Conservation (phyloP, 2,888 invertebrate genomes). For the Perizoma affinitatum region DNA sequence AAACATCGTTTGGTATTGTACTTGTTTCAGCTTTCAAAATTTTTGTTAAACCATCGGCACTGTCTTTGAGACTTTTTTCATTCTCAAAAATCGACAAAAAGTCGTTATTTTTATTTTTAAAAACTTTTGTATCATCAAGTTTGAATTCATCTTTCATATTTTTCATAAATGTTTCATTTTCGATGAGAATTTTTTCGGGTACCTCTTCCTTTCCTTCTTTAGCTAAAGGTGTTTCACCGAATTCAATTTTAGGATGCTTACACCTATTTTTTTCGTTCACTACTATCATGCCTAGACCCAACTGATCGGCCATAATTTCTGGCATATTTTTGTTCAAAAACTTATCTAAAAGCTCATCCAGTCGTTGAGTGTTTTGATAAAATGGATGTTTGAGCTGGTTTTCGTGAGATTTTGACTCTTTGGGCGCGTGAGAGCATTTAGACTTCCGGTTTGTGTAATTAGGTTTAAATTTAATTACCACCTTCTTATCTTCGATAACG, state of each 20-base stretch:
- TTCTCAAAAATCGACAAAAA: neutral
- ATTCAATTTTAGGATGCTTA: slow-evolving; percentile 37
- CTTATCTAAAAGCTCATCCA: slow-evolving; percentile 60
- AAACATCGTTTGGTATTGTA: slow-evolving; percentile 24
- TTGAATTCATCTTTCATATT: neutral
- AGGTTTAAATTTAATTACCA: slow-evolving; percentile 55
- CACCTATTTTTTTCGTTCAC: slow-evolving; percentile 37
- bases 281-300: slow-evolving; percentile 43
- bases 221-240: neutral
- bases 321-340: slow-evolving; percentile 54
- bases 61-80: neutral
- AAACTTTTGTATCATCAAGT: neutral
- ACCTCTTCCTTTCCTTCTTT: slow-evolving; percentile 2
- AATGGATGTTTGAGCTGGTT: slow-evolving; percentile 63
- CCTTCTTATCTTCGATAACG: slow-evolving; percentile 57
- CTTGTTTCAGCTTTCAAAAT: neutral
- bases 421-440: slow-evolving; percentile 61
- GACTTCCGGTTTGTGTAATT: slow-evolving; percentile 42
- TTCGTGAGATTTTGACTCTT: slow-evolving; percentile 57
- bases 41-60: slow-evolving; percentile 3
- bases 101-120: neutral
- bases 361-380: slow-evolving; percentile 60
- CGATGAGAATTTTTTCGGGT: neutral
- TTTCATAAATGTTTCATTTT: neutral
- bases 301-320: slow-evolving; percentile 44